Evolutionary conservation across 2,113 vertebrate species (phyloP).

Genomic region (Syrmaticus mikado): DNA sequence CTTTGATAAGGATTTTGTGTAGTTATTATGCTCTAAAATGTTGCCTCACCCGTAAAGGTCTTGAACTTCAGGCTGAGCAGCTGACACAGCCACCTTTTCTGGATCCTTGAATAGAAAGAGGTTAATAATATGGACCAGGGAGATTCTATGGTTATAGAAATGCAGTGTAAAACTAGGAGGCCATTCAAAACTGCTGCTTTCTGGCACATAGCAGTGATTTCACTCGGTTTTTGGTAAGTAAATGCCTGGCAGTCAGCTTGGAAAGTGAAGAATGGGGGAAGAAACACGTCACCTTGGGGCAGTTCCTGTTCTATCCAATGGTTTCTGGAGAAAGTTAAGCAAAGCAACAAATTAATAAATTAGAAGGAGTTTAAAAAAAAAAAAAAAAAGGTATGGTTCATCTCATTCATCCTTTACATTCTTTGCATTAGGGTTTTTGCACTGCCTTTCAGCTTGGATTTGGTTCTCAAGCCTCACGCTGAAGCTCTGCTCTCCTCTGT

Average conservation of each 20-base stretch:
- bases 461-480: background rate
- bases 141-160: background rate
- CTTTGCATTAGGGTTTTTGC: background rate
- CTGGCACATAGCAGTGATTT: background rate
- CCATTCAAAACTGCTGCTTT: background rate
- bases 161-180: accelerated
- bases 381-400: background rate
- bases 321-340: background rate
- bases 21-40: slow-evolving; percentile 11
- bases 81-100: background rate
- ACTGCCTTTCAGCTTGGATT: background rate
- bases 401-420: background rate
- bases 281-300: accelerated
- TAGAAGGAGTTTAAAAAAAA: background rate
- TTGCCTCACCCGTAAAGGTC: background rate
- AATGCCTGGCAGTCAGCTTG: background rate
- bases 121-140: background rate
- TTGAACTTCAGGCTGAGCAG: slow-evolving; percentile 5
- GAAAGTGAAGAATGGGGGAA: background rate
- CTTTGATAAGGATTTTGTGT: slow-evolving; percentile 43
- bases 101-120: background rate
- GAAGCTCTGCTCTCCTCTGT: background rate
- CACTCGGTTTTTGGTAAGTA: accelerated
- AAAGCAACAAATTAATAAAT: background rate
- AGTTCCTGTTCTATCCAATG: background rate